phyloP scores from a whole-genome alignment of 2,113 vertebrate species.

The Cebidichthys violaceus region DNA sequence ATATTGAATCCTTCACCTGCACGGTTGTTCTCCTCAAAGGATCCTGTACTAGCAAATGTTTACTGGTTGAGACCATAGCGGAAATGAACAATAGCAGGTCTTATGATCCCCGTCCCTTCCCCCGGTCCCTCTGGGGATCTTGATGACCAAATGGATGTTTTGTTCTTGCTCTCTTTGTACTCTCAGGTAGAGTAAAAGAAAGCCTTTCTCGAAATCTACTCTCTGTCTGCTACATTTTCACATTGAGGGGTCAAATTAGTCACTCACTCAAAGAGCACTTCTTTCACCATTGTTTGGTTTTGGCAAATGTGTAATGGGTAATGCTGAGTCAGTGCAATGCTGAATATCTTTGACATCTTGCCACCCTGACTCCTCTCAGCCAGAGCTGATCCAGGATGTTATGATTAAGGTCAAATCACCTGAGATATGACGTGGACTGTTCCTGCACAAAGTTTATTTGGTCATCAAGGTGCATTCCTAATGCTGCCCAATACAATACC shows the following conservation, averaged over 20 bases:
- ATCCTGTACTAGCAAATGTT: background rate
- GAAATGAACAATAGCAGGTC: slow-evolving; percentile 29
- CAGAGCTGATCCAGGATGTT: slow-evolving; percentile 2
- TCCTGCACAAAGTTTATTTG: background rate
- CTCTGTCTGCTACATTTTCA: no score
- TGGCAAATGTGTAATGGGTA: slow-evolving; percentile 17
- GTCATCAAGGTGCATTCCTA: background rate
- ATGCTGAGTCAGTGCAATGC: slow-evolving; percentile 8
- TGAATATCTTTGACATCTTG: background rate
- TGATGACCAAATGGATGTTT: slow-evolving; percentile 57
- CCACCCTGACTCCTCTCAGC: background rate
- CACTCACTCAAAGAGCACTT: slow-evolving; percentile 30
- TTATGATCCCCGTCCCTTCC: slow-evolving; percentile 25
- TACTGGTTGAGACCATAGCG: background rate
- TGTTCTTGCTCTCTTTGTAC: slow-evolving; percentile 57
- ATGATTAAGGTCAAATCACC: slow-evolving; percentile 8
- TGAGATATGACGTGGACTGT: background rate
- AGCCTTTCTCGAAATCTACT: background rate
- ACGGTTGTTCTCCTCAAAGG: background rate
- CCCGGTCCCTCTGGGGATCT: slow-evolving; percentile 30
- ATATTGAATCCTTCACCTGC: slow-evolving; percentile 6
- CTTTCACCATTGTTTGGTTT: slow-evolving; percentile 47
- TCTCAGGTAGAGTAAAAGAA: slow-evolving; percentile 41
- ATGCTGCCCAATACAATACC: background rate
- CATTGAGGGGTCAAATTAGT: slow-evolving; percentile 5